Percentiles rank a stretch among this genome's conserved stretches.
phyloP scores from a whole-genome alignment of 2,797 vertebrate genomes.

The Semotilus atromaculatus region DNA sequence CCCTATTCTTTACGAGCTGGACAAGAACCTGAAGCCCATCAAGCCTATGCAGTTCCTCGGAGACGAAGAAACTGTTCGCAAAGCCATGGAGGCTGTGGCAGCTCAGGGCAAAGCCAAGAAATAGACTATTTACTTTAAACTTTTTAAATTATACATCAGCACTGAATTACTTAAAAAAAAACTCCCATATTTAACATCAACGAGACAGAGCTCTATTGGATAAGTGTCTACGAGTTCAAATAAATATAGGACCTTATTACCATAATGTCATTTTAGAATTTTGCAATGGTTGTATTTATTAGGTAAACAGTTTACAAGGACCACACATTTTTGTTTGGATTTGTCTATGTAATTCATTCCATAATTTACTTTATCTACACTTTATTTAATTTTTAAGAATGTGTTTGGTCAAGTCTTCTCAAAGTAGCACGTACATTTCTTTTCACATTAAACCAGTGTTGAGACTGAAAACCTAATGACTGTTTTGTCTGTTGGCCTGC shows the following conservation, averaged over 20 bases:
- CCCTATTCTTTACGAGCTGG: conserved; percentile 85
- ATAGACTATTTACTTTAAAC: conserved; percentile 30
- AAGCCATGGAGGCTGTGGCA: conserved; percentile 87
- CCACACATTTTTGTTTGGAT: conserved; percentile 31
- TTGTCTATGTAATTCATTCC: conserved; percentile 29
- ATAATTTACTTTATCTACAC: conserved; percentile 11
- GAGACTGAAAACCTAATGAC: background rate
- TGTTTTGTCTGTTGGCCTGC: background rate
- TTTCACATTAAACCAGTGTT: conserved; percentile 39
- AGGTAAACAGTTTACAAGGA: conserved; percentile 51
- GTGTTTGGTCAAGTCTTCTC: background rate
- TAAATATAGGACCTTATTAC: conserved; percentile 4
- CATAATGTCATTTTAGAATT: conserved; percentile 11
- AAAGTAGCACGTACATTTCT: background rate
- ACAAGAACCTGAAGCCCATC: conserved; percentile 86
- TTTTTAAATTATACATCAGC: conserved; percentile 30
- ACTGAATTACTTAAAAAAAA: conserved; percentile 31
- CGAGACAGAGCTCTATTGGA: conserved; percentile 32
- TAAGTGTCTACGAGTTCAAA: background rate
- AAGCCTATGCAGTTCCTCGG: conserved; percentile 89
- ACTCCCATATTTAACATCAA: conserved; percentile 16
- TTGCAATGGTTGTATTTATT: conserved; percentile 55
- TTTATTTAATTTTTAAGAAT: conserved; percentile 9
- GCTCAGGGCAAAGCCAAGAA: conserved; percentile 82
- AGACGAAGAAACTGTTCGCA: conserved; percentile 84